Conservation (phyloP, 2,113 vertebrate species). For the Aythya baeri region DNA sequence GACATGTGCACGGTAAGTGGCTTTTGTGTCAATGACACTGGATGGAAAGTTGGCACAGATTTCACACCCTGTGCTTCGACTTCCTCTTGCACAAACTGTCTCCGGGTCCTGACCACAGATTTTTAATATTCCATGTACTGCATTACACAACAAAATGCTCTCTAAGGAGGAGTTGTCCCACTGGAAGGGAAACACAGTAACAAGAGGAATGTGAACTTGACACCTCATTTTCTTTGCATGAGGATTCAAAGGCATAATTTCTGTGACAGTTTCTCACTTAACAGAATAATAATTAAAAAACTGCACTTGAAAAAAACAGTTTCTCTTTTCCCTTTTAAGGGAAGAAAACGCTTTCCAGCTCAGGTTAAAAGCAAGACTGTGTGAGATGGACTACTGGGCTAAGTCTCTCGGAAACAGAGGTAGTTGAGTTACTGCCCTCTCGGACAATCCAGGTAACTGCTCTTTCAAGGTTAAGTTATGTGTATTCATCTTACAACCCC, state of each 20-base stretch:
- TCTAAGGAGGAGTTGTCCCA: accelerated
- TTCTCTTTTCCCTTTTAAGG: not conserved
- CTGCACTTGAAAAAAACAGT: not conserved
- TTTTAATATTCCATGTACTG: not conserved
- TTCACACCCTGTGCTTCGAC: not conserved
- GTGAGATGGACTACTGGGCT: accelerated
- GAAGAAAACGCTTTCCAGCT: not conserved
- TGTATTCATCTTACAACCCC: too few species aligned
- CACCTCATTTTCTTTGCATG: not conserved
- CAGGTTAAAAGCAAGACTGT: not conserved
- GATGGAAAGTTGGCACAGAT: too few species aligned
- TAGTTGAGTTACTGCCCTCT: not conserved
- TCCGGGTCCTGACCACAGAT: not conserved
- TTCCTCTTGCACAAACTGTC: not conserved
- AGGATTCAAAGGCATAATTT: not conserved
- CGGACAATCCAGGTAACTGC: not conserved
- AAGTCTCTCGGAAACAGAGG: not conserved
- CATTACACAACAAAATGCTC: not conserved
- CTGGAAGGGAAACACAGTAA: not conserved
- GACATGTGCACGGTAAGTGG: accelerated
- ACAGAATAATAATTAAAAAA: conserved; percentile 37
- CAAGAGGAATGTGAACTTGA: not conserved
- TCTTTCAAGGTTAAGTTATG: too few species aligned
- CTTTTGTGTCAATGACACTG: not conserved
- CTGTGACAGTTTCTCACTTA: not conserved